Evolutionary conservation across 2,797 vertebrate species (phyloP).

Genomic region (Sarcoramphus papa): DNA sequence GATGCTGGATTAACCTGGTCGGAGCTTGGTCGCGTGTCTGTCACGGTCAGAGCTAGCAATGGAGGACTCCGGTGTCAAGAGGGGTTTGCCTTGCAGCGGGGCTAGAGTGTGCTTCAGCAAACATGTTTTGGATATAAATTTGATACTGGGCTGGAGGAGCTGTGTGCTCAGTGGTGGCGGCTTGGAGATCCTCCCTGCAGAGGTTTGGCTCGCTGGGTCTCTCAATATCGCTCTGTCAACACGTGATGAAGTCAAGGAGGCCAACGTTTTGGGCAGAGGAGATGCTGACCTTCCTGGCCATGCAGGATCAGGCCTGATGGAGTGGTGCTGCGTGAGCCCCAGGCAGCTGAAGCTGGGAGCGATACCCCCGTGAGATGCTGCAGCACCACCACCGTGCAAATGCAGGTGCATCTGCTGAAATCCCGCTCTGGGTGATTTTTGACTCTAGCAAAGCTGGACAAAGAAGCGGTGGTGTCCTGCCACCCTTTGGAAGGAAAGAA

Average conservation of each 20-base stretch:
- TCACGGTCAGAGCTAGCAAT: background rate
- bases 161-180: accelerated
- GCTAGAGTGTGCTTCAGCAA: background rate
- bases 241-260: background rate
- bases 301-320: background rate
- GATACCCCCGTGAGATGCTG: background rate
- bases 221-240: background rate
- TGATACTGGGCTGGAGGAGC: background rate
- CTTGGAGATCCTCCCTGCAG: background rate
- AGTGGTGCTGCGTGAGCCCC: accelerated
- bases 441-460: background rate
- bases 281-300: background rate
- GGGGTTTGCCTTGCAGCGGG: background rate
- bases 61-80: background rate
- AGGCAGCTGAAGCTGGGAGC: background rate
- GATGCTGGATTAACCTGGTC: background rate
- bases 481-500: background rate
- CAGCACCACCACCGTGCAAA: background rate
- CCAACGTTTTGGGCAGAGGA: background rate
- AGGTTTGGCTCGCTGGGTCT: background rate
- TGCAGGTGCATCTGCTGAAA: background rate
- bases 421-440: background rate
- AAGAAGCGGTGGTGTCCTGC: background rate
- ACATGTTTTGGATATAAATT: background rate
- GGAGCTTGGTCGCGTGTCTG: accelerated